Conservation (phyloP, 2,888 invertebrate species). For the Cheilosia pagana region DNA sequence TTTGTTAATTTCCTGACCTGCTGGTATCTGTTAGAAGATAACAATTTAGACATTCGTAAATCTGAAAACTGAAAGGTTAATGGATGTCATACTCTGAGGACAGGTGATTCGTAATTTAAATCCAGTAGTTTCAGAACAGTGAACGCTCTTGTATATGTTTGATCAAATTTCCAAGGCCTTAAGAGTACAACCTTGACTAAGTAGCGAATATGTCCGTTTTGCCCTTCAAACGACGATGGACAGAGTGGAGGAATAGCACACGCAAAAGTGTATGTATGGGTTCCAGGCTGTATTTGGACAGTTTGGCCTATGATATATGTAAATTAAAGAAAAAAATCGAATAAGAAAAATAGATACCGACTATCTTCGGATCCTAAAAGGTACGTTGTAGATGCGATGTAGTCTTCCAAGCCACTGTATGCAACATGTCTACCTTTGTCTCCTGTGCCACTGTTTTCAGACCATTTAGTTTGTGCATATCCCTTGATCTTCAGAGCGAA, state of each 20-base stretch:
- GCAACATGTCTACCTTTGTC: background rate
- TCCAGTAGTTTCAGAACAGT: conserved; percentile 91
- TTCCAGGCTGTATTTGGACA: conserved; percentile 83
- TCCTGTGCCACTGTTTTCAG: conserved; percentile 29
- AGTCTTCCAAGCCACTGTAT: conserved; percentile 80
- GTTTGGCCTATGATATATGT: conserved; percentile 68
- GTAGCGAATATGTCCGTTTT: conserved; percentile 85
- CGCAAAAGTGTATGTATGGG: conserved; percentile 84
- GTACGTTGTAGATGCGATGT: conserved; percentile 83
- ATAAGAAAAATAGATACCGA: conserved; percentile 74
- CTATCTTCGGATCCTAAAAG: conserved; percentile 84
- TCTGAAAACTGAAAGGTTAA: conserved; percentile 45
- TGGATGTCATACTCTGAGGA: conserved; percentile 59
- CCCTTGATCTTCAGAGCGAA: conserved; percentile 79
- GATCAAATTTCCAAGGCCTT: conserved; percentile 93
- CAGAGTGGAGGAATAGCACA: conserved; percentile 84
- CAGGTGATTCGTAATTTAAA: conserved; percentile 85
- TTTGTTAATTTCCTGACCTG: conserved; percentile 76
- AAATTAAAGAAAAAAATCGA: background rate
- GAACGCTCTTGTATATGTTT: conserved; percentile 87
- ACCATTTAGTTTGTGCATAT: conserved; percentile 79
- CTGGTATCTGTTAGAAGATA: conserved; percentile 77
- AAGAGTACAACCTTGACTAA: conserved; percentile 88
- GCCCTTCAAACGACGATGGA: conserved; percentile 85
- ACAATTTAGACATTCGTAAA: background rate